These are phyloP conservation scores for Agapornis canus DNA, from an alignment of 2,797 vertebrate species.

Conservation along the genomic window DNA sequence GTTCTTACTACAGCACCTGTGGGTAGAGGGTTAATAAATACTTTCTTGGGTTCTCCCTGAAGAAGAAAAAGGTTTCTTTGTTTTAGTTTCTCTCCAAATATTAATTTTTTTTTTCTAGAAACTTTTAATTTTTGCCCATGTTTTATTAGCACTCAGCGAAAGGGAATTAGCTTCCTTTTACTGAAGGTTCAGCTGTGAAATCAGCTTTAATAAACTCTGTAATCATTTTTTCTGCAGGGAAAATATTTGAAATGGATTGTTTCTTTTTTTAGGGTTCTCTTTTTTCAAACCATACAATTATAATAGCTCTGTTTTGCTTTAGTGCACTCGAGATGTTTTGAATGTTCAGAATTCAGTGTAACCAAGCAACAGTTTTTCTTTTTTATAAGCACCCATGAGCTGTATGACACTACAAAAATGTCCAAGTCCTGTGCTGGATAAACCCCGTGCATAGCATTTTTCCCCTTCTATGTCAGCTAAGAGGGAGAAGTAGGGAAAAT, in stretches of 20 bases:
- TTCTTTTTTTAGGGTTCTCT: neutral
- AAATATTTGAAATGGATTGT: constrained; percentile 10
- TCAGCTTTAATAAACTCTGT: constrained; percentile 24
- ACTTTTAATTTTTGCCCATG: constrained; percentile 18
- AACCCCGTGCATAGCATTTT: neutral
- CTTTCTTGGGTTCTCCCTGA: neutral
- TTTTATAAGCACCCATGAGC: neutral
- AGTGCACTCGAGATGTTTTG: neutral
- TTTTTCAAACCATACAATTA: neutral
- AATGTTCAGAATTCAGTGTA: constrained; percentile 18
- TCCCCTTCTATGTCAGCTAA: neutral
- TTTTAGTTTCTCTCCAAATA: neutral
- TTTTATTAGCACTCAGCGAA: constrained; percentile 22
- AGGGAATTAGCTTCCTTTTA: constrained; percentile 34
- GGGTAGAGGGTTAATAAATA: neutral
- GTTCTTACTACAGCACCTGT: neutral
- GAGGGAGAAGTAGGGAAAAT: neutral
- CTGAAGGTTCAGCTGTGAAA: constrained; percentile 32
- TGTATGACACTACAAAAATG: neutral
- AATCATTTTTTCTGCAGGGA: constrained; percentile 41
- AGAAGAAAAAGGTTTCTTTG: constrained; percentile 30
- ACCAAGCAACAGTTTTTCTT: constrained; percentile 8
- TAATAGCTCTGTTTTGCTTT: constrained; percentile 34
- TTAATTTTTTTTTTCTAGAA: neutral
- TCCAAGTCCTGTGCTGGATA: neutral